phyloP scores from a whole-genome alignment of 2,113 vertebrate genomes.

The Sinosuthora webbiana region DNA sequence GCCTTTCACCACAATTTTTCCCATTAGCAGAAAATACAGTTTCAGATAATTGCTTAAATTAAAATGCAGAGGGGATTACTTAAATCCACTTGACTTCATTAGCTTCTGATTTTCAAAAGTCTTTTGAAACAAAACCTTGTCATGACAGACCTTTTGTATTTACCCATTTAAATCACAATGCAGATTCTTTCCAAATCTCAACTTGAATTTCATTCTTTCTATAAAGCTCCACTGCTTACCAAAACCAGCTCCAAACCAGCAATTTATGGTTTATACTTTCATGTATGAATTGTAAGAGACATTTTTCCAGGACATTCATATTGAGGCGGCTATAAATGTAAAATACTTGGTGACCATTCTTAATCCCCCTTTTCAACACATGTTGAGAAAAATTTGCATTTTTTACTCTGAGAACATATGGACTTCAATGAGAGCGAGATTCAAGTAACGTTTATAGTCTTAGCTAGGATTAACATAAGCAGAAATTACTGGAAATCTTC shows the following conservation, averaged over 20 bases:
- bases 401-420: background rate
- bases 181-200: background rate
- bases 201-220: background rate
- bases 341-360: background rate
- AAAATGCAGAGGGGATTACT: conserved; percentile 50
- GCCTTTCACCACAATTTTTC: background rate
- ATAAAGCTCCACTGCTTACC: background rate
- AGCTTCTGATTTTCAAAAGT: conserved; percentile 20
- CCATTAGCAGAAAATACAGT: background rate
- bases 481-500: conserved; percentile 18
- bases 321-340: background rate
- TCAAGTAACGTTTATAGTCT: background rate
- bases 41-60: conserved; percentile 50
- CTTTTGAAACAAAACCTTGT: conserved; percentile 6
- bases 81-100: conserved; percentile 53
- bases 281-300: background rate
- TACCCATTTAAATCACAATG: background rate
- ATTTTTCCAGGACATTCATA: background rate
- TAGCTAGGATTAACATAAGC: background rate
- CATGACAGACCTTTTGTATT: conserved; percentile 1
- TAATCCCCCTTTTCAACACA: background rate
- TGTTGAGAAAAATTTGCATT: background rate
- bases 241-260: background rate
- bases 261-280: background rate
- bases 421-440: background rate